Conservation (phyloP, 2,888 invertebrate genomes). For the Protodeltote pygarga region DNA sequence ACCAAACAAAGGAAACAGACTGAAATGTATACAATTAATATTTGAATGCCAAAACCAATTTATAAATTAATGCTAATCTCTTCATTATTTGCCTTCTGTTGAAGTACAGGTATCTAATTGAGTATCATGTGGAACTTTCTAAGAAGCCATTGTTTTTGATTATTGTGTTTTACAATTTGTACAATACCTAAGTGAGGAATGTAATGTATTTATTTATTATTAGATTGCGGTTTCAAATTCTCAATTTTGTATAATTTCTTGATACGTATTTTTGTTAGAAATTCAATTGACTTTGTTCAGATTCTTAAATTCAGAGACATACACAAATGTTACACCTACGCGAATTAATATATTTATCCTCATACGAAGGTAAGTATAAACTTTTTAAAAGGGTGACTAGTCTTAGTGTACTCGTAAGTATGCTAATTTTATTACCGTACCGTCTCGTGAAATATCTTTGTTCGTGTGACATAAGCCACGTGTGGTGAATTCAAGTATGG, state of each 20-base stretch:
- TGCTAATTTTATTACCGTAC: background rate
- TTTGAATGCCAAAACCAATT: slow-evolving; percentile 16
- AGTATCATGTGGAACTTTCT: slow-evolving; percentile 34
- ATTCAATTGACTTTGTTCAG: too few relatives aligned
- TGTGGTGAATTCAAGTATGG: slow-evolving; percentile 16
- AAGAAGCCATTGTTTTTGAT: slow-evolving; percentile 21
- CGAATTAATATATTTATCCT: too few relatives aligned
- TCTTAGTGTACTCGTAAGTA: background rate
- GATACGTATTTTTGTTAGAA: too few relatives aligned
- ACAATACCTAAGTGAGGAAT: slow-evolving; percentile 22
- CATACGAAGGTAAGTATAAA: too few relatives aligned
- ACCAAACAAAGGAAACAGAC: slow-evolving; percentile 7
- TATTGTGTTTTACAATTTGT: slow-evolving; percentile 20
- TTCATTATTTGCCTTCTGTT: slow-evolving; percentile 27
- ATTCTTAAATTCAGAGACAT: too few relatives aligned
- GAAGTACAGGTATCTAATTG: slow-evolving; percentile 41
- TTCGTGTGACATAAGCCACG: background rate
- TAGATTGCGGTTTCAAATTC: slow-evolving; percentile 1
- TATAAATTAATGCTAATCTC: slow-evolving; percentile 13
- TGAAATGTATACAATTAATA: slow-evolving; percentile 13
- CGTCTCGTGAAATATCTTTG: background rate
- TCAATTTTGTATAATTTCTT: background rate
- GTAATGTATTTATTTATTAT: slow-evolving; percentile 1
- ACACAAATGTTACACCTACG: too few relatives aligned
- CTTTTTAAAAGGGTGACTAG: too few relatives aligned